These are phyloP conservation scores for Aphelinus atriplicis DNA, from an alignment of 1,140 invertebrate species.

Conservation along the genomic window DNA sequence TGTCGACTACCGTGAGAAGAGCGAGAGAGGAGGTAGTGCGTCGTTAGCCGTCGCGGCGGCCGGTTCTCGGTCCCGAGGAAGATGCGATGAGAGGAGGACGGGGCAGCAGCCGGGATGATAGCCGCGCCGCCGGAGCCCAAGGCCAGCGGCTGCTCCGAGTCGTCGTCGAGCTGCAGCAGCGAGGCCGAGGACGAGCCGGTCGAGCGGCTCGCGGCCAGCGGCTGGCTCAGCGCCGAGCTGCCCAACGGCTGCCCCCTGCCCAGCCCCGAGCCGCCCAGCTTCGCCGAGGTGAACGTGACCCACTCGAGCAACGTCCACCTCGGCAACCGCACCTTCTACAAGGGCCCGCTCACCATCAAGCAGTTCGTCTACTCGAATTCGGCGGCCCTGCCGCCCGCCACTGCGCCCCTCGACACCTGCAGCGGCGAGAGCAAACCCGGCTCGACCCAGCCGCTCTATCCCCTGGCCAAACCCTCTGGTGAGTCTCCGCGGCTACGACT, in stretches of 20 bases:
- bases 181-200: slow-evolving; percentile 39
- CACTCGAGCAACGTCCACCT: slow-evolving; percentile 73
- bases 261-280: slow-evolving; percentile 50
- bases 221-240: slow-evolving; percentile 41
- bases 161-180: slow-evolving; percentile 44
- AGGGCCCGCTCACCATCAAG: slow-evolving; percentile 72
- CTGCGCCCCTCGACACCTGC: too few relatives aligned
- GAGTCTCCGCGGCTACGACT: too few relatives aligned
- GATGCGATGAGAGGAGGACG: too few relatives aligned
- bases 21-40: too few relatives aligned
- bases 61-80: too few relatives aligned
- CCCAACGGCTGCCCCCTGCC: slow-evolving; percentile 34
- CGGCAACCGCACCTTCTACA: slow-evolving; percentile 73
- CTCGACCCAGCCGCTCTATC: too few relatives aligned
- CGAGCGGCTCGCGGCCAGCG: slow-evolving; percentile 33
- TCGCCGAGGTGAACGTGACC: slow-evolving; percentile 68
- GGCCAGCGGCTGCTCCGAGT: slow-evolving; percentile 18
- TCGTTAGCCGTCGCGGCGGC: too few relatives aligned
- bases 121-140: background rate
- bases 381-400: too few relatives aligned
- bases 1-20: too few relatives aligned
- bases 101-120: too few relatives aligned
- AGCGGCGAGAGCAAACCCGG: too few relatives aligned
- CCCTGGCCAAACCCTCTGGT: too few relatives aligned
- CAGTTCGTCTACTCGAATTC: background rate